Evolutionary conservation across 2,797 vertebrate genomes (phyloP), one percentile per base, ranked within the genome.

Genomic region (Myiothlypis coronata): DNA sequence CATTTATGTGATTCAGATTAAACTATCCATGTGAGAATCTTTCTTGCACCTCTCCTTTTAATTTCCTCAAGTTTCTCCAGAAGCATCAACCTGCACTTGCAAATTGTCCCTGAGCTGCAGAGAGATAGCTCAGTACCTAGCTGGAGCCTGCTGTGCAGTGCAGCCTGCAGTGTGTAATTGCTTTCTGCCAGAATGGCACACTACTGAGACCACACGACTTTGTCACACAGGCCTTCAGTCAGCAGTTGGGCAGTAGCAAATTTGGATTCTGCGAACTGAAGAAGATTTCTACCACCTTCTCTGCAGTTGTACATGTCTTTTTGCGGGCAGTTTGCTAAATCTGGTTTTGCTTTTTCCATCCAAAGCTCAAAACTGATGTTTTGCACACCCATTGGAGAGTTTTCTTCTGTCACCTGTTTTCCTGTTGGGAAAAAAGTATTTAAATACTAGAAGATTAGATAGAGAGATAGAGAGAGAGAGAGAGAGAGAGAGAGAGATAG

Each of bases 251-350:
- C 24, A 56, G 14, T 9, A 37, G 43, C 41, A 77, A 19, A 65
- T 89, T 81, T 19, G 39, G 53, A 44, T 16, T 89, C 30, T 76
- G 6, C 27, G 46, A 34, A 57, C 34, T 68, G 32, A 60, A 70
- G 61, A 57, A 37, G 14, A 17, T 72, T 76, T 5, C 1, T 44
- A 5, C 12, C 12, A 17, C 7, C 18, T n/a, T 72, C 44, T 64
- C 28, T 89, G 17, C 1, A 0, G 44, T 47, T 61, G 35, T 63
- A 2, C 1, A 0, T 65, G 9, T 43, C 12, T 52, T 78, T 24
- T 69, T 65, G 30, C 35, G 67, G 37, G 26, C 46, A 65, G 26
- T 67, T 68, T 61, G 21, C 24, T 70, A 49, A 63, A 70, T 61
- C 16, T 65, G 6, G 43, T 52, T 64, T 43, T 26, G 8, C 10